Base-by-base conservation (phyloP, 2,888 invertebrate genomes). In the Chalcosyrphus nemorum region DNA sequence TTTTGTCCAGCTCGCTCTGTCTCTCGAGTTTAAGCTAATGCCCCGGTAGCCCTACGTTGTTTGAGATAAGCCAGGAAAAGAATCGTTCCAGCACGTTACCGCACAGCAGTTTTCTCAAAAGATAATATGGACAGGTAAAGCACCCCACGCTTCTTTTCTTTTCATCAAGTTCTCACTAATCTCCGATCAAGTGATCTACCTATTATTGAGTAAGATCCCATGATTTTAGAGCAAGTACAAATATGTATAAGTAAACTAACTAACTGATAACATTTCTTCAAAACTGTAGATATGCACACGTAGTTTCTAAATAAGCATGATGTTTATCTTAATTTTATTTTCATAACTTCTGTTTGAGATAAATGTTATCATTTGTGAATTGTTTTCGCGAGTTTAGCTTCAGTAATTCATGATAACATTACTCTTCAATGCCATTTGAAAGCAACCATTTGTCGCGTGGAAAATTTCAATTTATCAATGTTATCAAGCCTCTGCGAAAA, bases 401-500 rank as follows among this genome's bases (percentile, higher is more conserved):
- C 52, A 54, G 4, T 21, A 45, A 45, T 11, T 2, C 11, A 11
- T 15, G 27, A 29, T 29, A 29, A 13, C 13, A 52, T 27, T 45
- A 5, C 17, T 17, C 6, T 17, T 43, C 2, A 15, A 43, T 43
- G 17, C 19, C 45, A 4, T 45, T 13, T 43, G 9, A 19, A 3
- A 35, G 19, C 7, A 19, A 19, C 9, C 2, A 43, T 15, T 29
- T 17, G 38, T 29, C 13, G n/a, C 11, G 19, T 19, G 35, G 21
- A 41, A 38, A 13, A 24, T 27, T 27, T 59, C 9, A 27, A 24
- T 59, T 24, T 27, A 27, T 43, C 11, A 15, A 27, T 59, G 15
- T 59, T 59, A 59, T 59, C 59, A 59, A 41, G 15, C 11, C 24
- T 41, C n/a, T 15, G 41, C 41, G 27, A 6, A 38, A n/a, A 19